Evolutionary conservation across 1,140 invertebrate genomes (phyloP).

Genomic region (Papilio glaucus): DNA sequence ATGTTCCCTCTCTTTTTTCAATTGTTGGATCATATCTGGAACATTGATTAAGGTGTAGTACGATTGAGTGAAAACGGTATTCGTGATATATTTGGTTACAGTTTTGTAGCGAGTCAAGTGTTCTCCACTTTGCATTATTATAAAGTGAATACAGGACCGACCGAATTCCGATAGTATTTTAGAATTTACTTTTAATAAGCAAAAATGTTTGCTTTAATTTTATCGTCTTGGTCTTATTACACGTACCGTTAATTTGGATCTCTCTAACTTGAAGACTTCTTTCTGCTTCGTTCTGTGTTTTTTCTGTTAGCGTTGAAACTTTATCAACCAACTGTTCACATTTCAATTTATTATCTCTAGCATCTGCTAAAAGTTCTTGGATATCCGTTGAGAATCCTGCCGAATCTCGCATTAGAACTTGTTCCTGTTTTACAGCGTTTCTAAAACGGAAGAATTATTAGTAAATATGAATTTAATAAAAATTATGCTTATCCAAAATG

Average conservation of each 20-base stretch:
- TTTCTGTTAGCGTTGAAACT: slow-evolving; percentile 57
- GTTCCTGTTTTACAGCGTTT: slow-evolving; percentile 75
- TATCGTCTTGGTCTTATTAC: not conserved
- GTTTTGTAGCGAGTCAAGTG: no score
- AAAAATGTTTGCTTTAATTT: not conserved
- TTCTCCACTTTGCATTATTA: no score
- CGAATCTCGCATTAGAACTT: slow-evolving; percentile 69
- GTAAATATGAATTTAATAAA: no score
- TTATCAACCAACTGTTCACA: slow-evolving; percentile 60
- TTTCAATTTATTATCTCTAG: slow-evolving; percentile 64
- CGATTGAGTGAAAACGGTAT: not conserved
- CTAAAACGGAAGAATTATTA: slow-evolving; percentile 45
- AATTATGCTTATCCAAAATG: no score
- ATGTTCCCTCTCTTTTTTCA: slow-evolving; percentile 68
- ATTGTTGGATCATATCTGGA: slow-evolving; percentile 69
- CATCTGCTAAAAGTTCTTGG: slow-evolving; percentile 58
- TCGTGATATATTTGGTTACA: no score
- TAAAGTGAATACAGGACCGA: no score
- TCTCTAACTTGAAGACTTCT: slow-evolving; percentile 65
- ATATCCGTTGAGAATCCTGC: slow-evolving; percentile 66
- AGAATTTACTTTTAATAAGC: slow-evolving; percentile 1
- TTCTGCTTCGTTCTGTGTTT: slow-evolving; percentile 54
- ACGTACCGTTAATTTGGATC: slow-evolving; percentile 65
- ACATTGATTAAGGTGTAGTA: slow-evolving; percentile 17
- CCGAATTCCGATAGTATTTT: not conserved